Evolutionary conservation across 2,113 vertebrate species (phyloP).

Genomic region (Ptyas mucosa): DNA sequence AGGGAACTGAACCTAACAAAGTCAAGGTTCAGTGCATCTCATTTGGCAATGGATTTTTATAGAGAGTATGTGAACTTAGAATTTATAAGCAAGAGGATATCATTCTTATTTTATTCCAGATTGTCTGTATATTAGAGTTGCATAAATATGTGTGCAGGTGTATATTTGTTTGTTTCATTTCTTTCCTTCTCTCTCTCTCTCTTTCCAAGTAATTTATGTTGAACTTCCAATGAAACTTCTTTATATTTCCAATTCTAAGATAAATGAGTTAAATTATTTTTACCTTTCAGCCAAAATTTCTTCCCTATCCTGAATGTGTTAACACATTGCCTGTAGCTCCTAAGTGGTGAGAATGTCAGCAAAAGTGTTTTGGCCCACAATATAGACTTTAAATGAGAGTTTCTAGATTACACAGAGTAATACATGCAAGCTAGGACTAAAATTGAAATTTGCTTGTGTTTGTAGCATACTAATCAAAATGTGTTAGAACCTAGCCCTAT

Average conservation of each 20-base stretch:
- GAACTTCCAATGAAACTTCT: not conserved
- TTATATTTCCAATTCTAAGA: not conserved
- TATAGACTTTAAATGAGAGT: not conserved
- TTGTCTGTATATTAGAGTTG: not conserved
- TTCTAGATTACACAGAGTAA: not conserved
- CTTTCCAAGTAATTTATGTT: not conserved
- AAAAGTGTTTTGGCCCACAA: not conserved
- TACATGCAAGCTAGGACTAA: not conserved
- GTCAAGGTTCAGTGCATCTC: not conserved
- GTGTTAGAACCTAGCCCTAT: not conserved
- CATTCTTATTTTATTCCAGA: not conserved
- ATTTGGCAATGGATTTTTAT: not conserved
- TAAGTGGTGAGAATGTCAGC: not conserved
- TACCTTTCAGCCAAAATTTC: not conserved
- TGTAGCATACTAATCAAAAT: not conserved
- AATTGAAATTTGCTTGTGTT: not conserved
- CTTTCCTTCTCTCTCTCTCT: not conserved
- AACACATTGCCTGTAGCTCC: not conserved
- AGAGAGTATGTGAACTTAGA: not conserved
- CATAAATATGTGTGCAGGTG: not conserved
- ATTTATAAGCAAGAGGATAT: not conserved
- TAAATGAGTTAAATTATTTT: not conserved
- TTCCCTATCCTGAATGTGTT: not conserved
- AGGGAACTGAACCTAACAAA: too few species aligned
- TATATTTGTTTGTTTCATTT: not conserved